Base-by-base conservation (phyloP, 2,888 invertebrate genomes). In the Isoperla grammatica region DNA sequence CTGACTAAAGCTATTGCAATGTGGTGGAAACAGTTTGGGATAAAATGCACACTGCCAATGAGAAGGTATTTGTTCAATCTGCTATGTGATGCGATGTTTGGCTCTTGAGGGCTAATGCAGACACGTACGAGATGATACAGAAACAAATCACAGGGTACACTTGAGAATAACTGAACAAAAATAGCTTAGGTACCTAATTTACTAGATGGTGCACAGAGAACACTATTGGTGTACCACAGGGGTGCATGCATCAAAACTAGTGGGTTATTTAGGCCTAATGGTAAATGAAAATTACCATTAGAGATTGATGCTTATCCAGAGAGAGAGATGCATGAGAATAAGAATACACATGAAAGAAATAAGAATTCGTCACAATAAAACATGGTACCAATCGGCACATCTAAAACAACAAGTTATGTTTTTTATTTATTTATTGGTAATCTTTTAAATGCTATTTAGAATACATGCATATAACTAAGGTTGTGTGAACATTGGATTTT, bases 231-330 rank as follows among this genome's bases (percentile, higher is more conserved):
- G 29, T 29, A 29, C 29, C 29, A 29, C 8, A 8, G 29, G 29
- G 8, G 4, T 11, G 29, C 50, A n/a, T 22, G 50, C 50, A 50
- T 35, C 19, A 8, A 1, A 13, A 29, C 49, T 48, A 9, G n/a
- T 13, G n/a, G 6, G 6, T n/a, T 5, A 48, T 22, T 19, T 17
- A 29, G n/a, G 35, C 43, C 13, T 13, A 59, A 59, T 56, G 29
- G 12, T 46, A 49, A 61, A 29, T 29, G 29, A 29, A 69, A 68
- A 66, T 73, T 72, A 73, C 72, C 72, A 70, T 71, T 29, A 72
- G 65, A 19, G 67, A 68, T 63, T 70, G 69, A 62, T 72, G 68
- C 73, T 73, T 56, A 46, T 46, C 58, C 66, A 45, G 59, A 67
- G 68, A 37, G 56, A 29, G 29, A 29, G 29, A 29, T 29, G 61